Base-by-base conservation (phyloP, 1,140 invertebrate species). In the Antheraea pernyi region DNA sequence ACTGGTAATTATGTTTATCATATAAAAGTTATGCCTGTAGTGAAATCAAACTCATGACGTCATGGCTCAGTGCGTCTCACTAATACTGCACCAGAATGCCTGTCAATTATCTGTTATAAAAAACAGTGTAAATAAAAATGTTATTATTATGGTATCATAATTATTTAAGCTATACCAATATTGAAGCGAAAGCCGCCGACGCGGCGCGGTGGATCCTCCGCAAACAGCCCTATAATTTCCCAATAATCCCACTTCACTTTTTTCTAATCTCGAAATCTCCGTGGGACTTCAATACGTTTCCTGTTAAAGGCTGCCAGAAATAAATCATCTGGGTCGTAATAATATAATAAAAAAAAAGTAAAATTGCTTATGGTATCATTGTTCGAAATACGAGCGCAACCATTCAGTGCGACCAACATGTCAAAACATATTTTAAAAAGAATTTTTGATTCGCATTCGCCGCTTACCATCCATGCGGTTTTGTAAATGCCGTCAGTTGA, bases 291-390 rank as follows among this genome's bases (percentile, higher is more conserved):
- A 87, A 90, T 89, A 81, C 74, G 76, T 74, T 88, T 91, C 89
- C 86, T 86, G 83, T 83, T 76, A 82, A 83, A 86, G 72, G 74
- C 76, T 77, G 72, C 85, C 84, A 79, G 83, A 82, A 84, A 74
- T 76, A 81, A 85, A 87, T 84, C 81, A 83, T 86, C 79, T 80
- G 80, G 74, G 66, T 74, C 74, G 46, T 53, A 53, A 53, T 53
- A 53, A 53, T 53, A 53, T 13, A 16, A 16, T 6, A n/a, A 65
- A 42, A 76, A 71, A 78, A 77, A 79, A 72, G 70, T 84, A 81
- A 84, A 84, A 86, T 81, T 84, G 82, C 86, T 88, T 90, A 82
- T 82, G 86, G 80, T 88, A 91, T 89, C 86, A 88, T 90, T 84
- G 82, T 80, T 68, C 67, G 67, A 69, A 73, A 59, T 69, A 75